Base-by-base conservation (phyloP, 2,797 vertebrate genomes). In the Phataginus tetradactyla region DNA sequence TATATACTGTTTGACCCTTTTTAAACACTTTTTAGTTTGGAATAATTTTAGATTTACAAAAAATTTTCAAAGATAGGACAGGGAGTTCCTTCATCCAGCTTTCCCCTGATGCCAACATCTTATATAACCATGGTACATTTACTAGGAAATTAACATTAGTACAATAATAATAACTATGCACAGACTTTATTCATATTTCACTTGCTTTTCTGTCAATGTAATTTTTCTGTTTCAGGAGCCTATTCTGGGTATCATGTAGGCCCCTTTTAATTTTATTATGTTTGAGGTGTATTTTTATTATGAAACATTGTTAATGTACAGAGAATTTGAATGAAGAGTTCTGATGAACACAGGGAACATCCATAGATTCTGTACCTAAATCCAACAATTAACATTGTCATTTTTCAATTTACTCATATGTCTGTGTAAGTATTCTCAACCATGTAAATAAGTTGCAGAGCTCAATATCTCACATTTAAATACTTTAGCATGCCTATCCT, bases 1-100 rank as follows among this genome's bases (percentile, higher is more conserved):
- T 69, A 53, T 59, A 42, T 86, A 97, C 93, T 95, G 92, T 91
- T 97, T 88, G 66, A 13, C 11, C 3, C 84, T 42, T 71, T 94
- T 90, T 94, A 77, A 96, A 15, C 45, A 29, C 7, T 59, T 84
- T 80, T 90, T 45, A 88, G 75, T 94, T 68, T 92, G 53, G 7
- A 72, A 11, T 68, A 69, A 80, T 39, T 93, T 91, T 74, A 71
- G 61, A 18, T 86, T 79, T 88, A 80, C 3, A 53, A n/a, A 53
- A 84, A 68, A 93, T 55, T 32, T 83, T 1, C 77, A 74, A 23
- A 72, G 25, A 59, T 72, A 55, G 1, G 59, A 15, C 4, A 23
- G 57, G 51, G 25, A 32, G 20, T 45, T 80, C 59, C 39, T 81
- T 90, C 21, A 77, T 57, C 37, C 23, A 51, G 4, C 21, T 85